Evolutionary conservation across 2,113 vertebrate genomes (phyloP).

Genomic region (Nematolebias whitei): DNA sequence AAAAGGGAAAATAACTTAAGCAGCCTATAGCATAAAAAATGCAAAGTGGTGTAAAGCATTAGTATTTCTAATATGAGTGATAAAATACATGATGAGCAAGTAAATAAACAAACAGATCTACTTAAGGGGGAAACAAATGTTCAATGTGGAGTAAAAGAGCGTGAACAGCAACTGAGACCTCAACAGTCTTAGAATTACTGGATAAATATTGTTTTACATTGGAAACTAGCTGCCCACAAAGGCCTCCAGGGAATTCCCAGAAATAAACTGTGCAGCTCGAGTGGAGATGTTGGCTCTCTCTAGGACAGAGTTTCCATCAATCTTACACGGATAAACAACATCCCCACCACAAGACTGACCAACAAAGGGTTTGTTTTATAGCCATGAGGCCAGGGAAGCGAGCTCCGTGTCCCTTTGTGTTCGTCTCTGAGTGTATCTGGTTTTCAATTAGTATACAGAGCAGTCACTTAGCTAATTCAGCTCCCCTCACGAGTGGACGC

Average conservation of each 20-base stretch:
- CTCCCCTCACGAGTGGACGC: constrained; percentile 6
- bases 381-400: constrained; percentile 28
- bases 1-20: constrained; percentile 1
- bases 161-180: constrained; percentile 56
- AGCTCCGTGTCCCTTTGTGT: constrained; percentile 22
- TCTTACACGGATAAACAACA: constrained; percentile 31
- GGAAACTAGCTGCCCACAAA: constrained; percentile 47
- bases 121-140: constrained; percentile 43
- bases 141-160: constrained; percentile 57
- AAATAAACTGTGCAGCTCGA: constrained; percentile 28
- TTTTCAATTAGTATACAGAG: constrained; percentile 17
- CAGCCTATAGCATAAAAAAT: constrained; percentile 1
- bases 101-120: background rate
- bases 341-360: constrained; percentile 15
- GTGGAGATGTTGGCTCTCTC: constrained; percentile 34
- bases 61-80: constrained; percentile 41
- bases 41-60: constrained; percentile 10
- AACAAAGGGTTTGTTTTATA: constrained; percentile 1
- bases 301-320: constrained; percentile 21
- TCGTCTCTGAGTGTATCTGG: constrained; percentile 16
- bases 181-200: constrained; percentile 48
- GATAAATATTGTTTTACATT: constrained; percentile 60
- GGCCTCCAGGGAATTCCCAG: constrained; percentile 31
- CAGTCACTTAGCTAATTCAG: background rate
- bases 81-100: background rate